Percentiles rank a stretch among this genome's conserved stretches.
Evolutionary conservation across 1,140 invertebrate genomes (phyloP).

Genomic region (Drosophila oshimai): DNA sequence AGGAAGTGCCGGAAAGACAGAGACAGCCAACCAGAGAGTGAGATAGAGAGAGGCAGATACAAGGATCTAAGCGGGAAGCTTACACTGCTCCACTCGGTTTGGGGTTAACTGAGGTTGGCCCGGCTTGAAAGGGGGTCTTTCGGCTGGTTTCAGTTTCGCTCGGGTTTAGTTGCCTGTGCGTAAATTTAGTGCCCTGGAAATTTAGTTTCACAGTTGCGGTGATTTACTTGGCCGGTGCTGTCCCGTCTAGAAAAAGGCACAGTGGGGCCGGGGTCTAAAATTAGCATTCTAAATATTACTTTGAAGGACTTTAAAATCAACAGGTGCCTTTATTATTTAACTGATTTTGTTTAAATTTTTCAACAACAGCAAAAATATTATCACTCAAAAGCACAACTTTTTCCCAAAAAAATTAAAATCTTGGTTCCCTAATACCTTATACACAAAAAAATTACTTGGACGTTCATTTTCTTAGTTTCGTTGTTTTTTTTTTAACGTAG

Average conservation of each 20-base stretch:
- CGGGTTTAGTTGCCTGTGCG: constrained; percentile 41
- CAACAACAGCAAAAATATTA: too few relatives aligned
- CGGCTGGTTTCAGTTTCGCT: constrained; percentile 12
- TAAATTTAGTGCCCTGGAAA: constrained; percentile 75
- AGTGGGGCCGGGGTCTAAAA: background rate
- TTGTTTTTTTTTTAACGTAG: too few relatives aligned
- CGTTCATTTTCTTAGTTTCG: too few relatives aligned
- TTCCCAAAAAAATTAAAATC: too few relatives aligned
- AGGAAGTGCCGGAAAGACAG: background rate
- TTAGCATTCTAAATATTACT: background rate
- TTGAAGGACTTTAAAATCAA: too few relatives aligned
- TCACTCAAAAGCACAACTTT: too few relatives aligned
- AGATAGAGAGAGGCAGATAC: constrained; percentile 9
- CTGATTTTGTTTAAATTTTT: too few relatives aligned
- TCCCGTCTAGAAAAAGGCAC: constrained; percentile 6
- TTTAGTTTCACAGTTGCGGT: constrained; percentile 76
- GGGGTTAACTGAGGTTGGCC: constrained; percentile 26
- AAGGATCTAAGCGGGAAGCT: constrained; percentile 48
- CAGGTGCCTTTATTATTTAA: too few relatives aligned
- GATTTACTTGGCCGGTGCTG: constrained; percentile 61
- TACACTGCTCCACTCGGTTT: constrained; percentile 31
- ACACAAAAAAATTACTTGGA: too few relatives aligned
- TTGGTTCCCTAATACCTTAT: too few relatives aligned
- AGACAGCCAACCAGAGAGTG: background rate
- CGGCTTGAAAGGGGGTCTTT: too few relatives aligned